Evolutionary conservation across 2,113 vertebrate genomes (phyloP).

Genomic region (Furnarius figulus): DNA sequence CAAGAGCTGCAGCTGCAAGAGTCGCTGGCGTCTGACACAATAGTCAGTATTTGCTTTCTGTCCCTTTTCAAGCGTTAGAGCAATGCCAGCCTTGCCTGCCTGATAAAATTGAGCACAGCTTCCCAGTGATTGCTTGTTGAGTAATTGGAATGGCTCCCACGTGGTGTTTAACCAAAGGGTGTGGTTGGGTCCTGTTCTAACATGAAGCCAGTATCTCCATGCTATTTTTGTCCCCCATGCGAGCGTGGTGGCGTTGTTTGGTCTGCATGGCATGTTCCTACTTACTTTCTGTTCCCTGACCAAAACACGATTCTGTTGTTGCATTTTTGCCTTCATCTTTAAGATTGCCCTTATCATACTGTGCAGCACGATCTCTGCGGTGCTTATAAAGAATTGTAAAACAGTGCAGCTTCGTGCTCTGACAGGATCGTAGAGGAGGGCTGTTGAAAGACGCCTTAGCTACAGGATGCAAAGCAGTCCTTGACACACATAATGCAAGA

Average conservation of each 20-base stretch:
- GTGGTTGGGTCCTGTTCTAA: constrained; percentile 60
- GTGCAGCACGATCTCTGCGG: not conserved
- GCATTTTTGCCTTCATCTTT: not conserved
- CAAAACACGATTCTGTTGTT: not conserved
- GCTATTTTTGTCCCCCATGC: not conserved
- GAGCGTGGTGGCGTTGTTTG: not conserved
- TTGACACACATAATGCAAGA: rapidly evolving
- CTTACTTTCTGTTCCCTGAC: not conserved
- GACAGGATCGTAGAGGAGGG: not conserved
- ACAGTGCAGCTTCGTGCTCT: not conserved
- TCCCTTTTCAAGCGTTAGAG: constrained; percentile 7
- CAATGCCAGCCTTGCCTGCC: constrained; percentile 16
- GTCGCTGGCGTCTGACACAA: not conserved
- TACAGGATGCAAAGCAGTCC: not conserved
- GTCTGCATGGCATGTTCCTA: not conserved
- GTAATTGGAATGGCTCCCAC: constrained; percentile 6
- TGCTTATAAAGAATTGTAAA: not conserved
- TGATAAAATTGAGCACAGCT: constrained; percentile 3
- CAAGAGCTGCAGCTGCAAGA: not conserved
- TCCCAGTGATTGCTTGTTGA: not conserved
- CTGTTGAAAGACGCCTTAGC: not conserved
- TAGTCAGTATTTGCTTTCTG: not conserved
- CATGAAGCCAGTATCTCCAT: not conserved
- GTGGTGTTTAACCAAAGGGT: constrained; percentile 32
- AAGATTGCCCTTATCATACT: not conserved